phyloP scores from a whole-genome alignment of 2,888 invertebrate genomes.

The Ametastegia equiseti region DNA sequence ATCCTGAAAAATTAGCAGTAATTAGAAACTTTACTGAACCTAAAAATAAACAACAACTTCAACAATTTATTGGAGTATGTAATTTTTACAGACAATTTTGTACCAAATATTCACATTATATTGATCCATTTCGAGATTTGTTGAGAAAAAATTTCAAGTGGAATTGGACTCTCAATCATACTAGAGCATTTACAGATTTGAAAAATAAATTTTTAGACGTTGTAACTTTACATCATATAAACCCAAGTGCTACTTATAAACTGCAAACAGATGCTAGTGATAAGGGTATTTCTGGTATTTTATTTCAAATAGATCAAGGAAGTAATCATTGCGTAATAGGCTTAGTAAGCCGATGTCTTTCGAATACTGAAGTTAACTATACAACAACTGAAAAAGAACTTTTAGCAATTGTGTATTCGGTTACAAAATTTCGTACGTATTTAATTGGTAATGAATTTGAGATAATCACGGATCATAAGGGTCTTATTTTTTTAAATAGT shows the following conservation, averaged over 20 bases:
- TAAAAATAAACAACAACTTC: background rate
- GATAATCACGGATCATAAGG: constrained; percentile 16
- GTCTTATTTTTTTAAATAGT: background rate
- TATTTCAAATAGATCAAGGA: background rate
- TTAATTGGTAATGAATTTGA: background rate
- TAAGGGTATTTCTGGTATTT: constrained; percentile 1
- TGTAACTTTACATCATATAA: background rate
- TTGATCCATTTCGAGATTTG: constrained; percentile 2
- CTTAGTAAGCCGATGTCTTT: background rate
- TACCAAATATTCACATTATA: background rate
- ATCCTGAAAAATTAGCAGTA: background rate
- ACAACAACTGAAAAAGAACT: constrained; percentile 13
- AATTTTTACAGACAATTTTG: background rate
- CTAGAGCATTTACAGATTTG: background rate
- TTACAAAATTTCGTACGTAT: constrained; percentile 18
- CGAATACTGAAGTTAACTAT: background rate
- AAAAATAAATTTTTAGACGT: background rate
- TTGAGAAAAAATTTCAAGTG: background rate
- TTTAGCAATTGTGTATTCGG: background rate
- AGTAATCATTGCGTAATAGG: background rate
- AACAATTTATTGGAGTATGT: background rate
- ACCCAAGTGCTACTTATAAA: background rate
- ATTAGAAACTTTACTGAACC: background rate
- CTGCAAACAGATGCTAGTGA: constrained; percentile 19
- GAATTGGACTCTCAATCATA: background rate